These are phyloP conservation scores for Elephantulus edwardii DNA, from an alignment of 2,113 vertebrate genomes.

Conservation along the genomic window DNA sequence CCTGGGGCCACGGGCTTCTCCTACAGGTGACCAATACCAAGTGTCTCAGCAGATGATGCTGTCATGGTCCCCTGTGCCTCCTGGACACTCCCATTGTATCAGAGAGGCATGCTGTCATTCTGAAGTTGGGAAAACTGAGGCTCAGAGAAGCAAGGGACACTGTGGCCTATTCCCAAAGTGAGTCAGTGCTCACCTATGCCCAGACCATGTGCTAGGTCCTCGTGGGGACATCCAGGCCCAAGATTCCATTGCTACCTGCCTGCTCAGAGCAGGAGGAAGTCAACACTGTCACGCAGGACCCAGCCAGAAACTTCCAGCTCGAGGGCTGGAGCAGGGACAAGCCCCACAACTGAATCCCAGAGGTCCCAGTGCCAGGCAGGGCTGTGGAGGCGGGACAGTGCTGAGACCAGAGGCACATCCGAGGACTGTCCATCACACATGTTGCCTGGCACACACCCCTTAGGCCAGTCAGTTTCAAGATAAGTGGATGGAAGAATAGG, in stretches of 20 bases:
- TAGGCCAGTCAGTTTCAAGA: neutral
- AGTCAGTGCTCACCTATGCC: neutral
- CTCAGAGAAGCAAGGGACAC: neutral
- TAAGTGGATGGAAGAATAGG: neutral
- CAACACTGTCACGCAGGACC: neutral
- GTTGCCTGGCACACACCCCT: neutral
- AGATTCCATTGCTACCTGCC: neutral
- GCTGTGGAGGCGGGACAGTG: neutral
- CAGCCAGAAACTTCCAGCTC: neutral
- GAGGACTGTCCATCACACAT: neutral
- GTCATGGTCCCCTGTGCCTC: neutral
- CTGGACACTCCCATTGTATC: neutral
- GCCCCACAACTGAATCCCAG: neutral
- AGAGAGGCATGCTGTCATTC: neutral
- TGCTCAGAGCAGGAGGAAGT: fast-evolving
- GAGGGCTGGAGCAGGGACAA: neutral
- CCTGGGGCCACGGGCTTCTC: neutral
- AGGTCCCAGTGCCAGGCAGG: neutral
- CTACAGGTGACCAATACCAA: neutral
- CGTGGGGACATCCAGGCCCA: neutral
- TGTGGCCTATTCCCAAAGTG: fast-evolving
- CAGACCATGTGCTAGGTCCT: neutral
- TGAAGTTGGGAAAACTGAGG: neutral
- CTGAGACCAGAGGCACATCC: fast-evolving
- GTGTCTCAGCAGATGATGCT: neutral